A percentile compares a stretch with the other conserved stretches of the same genome.
These are phyloP conservation scores for Nasonia giraulti DNA, from an alignment of 1,140 invertebrate species.

Conservation along the genomic window DNA sequence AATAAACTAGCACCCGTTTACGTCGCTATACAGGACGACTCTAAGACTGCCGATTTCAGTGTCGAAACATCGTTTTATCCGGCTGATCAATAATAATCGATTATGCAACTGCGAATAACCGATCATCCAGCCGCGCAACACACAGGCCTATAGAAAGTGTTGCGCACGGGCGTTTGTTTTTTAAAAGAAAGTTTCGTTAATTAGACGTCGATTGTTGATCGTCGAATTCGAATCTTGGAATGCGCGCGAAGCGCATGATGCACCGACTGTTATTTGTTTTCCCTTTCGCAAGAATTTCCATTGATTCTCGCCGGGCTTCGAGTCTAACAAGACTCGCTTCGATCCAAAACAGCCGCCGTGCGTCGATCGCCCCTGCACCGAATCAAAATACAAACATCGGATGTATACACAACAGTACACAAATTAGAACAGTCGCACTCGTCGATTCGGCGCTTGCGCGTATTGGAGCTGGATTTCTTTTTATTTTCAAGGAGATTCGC, in stretches of 20 bases:
- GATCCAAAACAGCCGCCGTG: too few relatives aligned
- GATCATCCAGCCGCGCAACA: neutral
- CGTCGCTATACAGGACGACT: too few relatives aligned
- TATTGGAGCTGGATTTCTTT: too few relatives aligned
- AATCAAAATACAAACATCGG: neutral
- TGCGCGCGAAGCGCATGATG: neutral
- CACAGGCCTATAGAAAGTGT: too few relatives aligned
- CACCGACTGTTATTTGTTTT: neutral
- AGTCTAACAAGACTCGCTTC: neutral
- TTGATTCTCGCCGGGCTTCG: neutral
- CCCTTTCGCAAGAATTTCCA: conserved; percentile 1
- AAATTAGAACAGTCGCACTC: neutral
- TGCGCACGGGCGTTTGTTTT: neutral
- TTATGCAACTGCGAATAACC: neutral
- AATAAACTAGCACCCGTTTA: too few relatives aligned
- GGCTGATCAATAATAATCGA: neutral
- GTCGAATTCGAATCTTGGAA: neutral
- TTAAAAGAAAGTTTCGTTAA: neutral
- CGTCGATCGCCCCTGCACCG: neutral
- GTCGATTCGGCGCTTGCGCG: neutral
- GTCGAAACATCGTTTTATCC: too few relatives aligned
- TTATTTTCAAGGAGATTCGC: too few relatives aligned
- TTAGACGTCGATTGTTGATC: neutral
- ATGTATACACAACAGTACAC: neutral
- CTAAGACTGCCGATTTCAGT: too few relatives aligned